Conservation (phyloP, 2,797 vertebrate species). For the Gobio occitaniae region DNA sequence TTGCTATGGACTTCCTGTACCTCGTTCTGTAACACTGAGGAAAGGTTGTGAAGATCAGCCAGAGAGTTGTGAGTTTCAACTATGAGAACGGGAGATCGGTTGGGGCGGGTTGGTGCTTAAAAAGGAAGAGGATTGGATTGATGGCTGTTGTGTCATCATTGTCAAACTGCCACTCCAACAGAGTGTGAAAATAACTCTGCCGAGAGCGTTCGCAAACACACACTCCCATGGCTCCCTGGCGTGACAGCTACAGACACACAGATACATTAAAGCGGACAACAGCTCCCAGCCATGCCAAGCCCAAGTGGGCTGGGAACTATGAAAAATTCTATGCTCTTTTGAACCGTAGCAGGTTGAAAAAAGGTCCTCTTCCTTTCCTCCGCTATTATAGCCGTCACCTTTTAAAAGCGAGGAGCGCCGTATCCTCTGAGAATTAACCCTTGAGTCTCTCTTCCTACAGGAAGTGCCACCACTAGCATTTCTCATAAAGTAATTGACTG, state of each 20-base stretch:
- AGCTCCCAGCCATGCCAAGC: not conserved
- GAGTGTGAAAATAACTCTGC: constrained; percentile 47
- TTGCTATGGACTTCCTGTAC: constrained; percentile 53
- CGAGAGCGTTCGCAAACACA: constrained; percentile 12
- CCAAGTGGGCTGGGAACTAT: not conserved
- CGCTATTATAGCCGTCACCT: not conserved
- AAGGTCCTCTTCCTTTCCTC: constrained; percentile 26
- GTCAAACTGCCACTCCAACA: constrained; percentile 42
- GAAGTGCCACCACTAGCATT: constrained; percentile 47
- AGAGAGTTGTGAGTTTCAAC: not conserved
- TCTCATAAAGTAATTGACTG: constrained; percentile 60
- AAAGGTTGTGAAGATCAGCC: constrained; percentile 29
- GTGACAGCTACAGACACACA: constrained; percentile 31
- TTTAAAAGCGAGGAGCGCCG: constrained; percentile 5
- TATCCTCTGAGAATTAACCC: constrained; percentile 48
- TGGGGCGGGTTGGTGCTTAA: not conserved
- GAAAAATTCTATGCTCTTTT: constrained; percentile 19
- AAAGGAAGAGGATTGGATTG: constrained; percentile 26
- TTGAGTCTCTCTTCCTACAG: constrained; percentile 23
- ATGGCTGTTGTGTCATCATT: constrained; percentile 46
- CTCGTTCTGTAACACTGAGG: constrained; percentile 19
- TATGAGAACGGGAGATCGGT: not conserved
- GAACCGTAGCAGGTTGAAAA: not conserved
- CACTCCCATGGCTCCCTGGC: not conserved
- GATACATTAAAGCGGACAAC: constrained; percentile 42